Evolutionary conservation across 2,113 vertebrate species (phyloP).

Genomic region (Tricholaema leucomelas): DNA sequence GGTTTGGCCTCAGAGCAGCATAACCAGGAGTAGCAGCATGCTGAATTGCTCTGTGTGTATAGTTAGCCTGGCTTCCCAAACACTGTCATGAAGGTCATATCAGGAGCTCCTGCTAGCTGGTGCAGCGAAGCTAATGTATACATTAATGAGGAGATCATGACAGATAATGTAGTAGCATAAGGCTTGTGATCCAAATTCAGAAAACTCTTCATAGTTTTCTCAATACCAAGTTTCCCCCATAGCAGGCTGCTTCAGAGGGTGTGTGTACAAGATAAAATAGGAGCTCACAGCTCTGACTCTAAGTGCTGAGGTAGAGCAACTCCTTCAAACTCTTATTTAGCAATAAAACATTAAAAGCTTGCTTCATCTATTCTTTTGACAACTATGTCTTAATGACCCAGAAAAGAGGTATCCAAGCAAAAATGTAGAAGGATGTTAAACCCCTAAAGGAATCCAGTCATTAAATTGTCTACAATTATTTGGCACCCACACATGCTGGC

Average conservation of each 20-base stretch:
- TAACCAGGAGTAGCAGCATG: neutral
- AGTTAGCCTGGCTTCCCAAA: neutral
- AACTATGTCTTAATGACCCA: conserved; percentile 50
- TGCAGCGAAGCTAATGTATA: neutral
- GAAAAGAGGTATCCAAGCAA: conserved; percentile 44
- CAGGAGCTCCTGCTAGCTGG: neutral
- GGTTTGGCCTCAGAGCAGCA: neutral
- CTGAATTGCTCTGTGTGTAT: accelerated
- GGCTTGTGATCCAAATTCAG: neutral
- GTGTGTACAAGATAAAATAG: neutral
- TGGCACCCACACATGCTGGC: neutral
- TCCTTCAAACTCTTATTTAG: conserved; percentile 40
- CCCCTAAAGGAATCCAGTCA: conserved; percentile 47
- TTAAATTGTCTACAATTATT: conserved; percentile 45
- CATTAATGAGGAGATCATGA: neutral
- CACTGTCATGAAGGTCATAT: neutral
- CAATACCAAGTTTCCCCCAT: neutral
- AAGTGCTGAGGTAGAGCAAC: neutral
- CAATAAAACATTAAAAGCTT: conserved; percentile 45
- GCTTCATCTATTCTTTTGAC: conserved; percentile 54
- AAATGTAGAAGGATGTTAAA: conserved; percentile 24
- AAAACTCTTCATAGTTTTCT: neutral
- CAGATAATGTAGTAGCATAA: neutral
- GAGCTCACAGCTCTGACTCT: conserved; percentile 6
- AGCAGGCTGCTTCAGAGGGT: neutral